Base-by-base conservation (phyloP, 2,113 vertebrate species). In the Numenius arquata region DNA sequence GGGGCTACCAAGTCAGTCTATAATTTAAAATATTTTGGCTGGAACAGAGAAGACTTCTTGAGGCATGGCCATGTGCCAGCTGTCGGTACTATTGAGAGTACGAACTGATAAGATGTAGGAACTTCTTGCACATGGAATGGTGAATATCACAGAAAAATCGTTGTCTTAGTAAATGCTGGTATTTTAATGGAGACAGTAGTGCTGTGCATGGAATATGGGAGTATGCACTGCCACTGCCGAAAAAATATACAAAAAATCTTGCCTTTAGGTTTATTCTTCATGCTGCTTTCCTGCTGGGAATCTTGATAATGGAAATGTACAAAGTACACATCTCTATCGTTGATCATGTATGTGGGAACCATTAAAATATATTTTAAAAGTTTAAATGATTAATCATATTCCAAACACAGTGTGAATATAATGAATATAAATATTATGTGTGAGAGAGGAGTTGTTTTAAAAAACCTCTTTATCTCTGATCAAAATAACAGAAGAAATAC, bases 251-350 rank as follows among this genome's bases (percentile, higher is more conserved):
- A 26, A 15, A 10, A 61, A 43, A 29, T 53, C 40, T 78, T 81
- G 32, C 70, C 53, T 95, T 45, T 72, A 76, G 76, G 56, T 93
- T 86, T 89, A 53, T 78, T 92, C 34, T 89, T 29, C 1, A 0
- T 87, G 45, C 56, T 48, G 15, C 71, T 78, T 90, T 85, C 58
- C 79, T 50, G 21, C 3, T 89, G 79, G 66, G 76, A 95, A 83
- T 81, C 55, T 90, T 85, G 65, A 63, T 95, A 94, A 93, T 89
- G 90, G 74, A 78, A 94, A 78, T 89, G 73, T 75, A 85, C 62
- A 78, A 88, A 96, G 70, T n/a, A n/a, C n/a, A n/a, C n/a, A 76
- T 68, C 71, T 87, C 66, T 85, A 16, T 86, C 72, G 74, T 59
- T 92, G 78, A 88, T 96, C 61, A 41, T 83, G 41, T 84, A 50